Percentiles rank a stretch among this genome's conserved stretches.
These are phyloP conservation scores for Zhuqinia jingwanae DNA, from an alignment of 2,888 invertebrate species.

Conservation along the genomic window DNA sequence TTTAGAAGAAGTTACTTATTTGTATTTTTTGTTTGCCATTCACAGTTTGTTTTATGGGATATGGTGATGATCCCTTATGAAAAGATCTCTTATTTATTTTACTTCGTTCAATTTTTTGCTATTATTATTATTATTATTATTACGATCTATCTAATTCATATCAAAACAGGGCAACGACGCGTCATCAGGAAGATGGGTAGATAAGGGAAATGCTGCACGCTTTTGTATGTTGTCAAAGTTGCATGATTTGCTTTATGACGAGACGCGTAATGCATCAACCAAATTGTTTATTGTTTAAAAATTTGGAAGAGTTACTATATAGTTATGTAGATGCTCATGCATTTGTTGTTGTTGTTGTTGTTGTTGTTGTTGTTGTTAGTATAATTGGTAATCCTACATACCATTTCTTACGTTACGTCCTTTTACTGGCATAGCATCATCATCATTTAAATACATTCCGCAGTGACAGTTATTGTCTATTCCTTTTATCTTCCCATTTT, in stretches of 20 bases:
- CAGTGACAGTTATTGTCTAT: constrained; percentile 64
- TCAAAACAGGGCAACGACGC: not conserved
- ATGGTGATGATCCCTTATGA: not conserved
- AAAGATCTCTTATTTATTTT: constrained; percentile 11
- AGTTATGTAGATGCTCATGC: constrained; percentile 20
- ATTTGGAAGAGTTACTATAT: constrained; percentile 6
- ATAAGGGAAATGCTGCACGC: constrained; percentile 16
- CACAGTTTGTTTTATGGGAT: not conserved
- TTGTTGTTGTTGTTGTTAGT: constrained; percentile 1
- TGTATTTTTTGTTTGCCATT: constrained; percentile 18
- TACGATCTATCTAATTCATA: constrained; percentile 32
- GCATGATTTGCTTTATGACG: constrained; percentile 55
- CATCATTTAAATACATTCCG: constrained; percentile 45
- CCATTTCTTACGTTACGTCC: not conserved
- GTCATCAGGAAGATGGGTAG: not conserved
- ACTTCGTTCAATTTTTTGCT: constrained; percentile 1
- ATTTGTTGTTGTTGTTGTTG: not conserved
- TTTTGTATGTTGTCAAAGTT: constrained; percentile 53
- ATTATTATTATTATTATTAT: constrained; percentile 8
- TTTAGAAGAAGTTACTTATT: not conserved
- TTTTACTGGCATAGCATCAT: not conserved
- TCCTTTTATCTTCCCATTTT: constrained; percentile 25
- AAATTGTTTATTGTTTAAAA: constrained; percentile 40
- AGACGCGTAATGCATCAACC: constrained; percentile 63
- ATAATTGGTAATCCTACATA: not conserved